phyloP scores from a whole-genome alignment of 2,113 vertebrate genomes.

The Atrichornis clamosus region DNA sequence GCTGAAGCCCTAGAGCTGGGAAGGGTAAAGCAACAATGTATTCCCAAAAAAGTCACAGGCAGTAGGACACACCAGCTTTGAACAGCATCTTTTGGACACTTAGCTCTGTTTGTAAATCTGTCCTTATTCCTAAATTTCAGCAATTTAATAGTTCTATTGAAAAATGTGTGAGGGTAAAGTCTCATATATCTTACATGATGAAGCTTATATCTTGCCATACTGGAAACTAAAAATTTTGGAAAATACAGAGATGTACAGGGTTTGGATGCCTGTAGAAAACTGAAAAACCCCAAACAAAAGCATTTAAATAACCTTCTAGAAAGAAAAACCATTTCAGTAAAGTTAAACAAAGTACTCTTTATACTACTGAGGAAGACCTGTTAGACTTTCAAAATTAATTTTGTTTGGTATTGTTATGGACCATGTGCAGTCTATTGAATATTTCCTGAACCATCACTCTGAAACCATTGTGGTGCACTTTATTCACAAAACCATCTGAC shows the following conservation, averaged over 20 bases:
- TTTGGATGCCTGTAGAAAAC: not conserved
- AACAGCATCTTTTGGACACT: not conserved
- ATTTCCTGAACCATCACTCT: not conserved
- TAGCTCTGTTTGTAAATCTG: not conserved
- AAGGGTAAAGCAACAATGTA: accelerated
- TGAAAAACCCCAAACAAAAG: not conserved
- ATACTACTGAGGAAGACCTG: not conserved
- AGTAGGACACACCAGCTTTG: not conserved
- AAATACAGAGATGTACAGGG: not conserved
- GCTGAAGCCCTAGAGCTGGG: not conserved
- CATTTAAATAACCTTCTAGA: not conserved
- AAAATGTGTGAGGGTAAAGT: not conserved
- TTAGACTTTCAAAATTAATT: not conserved
- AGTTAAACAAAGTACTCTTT: constrained; percentile 34
- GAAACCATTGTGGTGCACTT: constrained; percentile 37
- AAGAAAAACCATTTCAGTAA: not conserved
- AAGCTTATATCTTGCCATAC: not conserved
- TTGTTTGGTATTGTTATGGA: not conserved
- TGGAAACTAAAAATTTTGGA: not conserved
- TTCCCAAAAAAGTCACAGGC: not conserved
- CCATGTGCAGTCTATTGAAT: not conserved
- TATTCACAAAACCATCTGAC: constrained; percentile 1
- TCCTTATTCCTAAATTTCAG: not conserved
- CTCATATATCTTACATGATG: not conserved
- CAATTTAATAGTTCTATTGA: not conserved